These are phyloP conservation scores for Argentina silus DNA, from an alignment of 2,797 vertebrate genomes.

Conservation along the genomic window DNA sequence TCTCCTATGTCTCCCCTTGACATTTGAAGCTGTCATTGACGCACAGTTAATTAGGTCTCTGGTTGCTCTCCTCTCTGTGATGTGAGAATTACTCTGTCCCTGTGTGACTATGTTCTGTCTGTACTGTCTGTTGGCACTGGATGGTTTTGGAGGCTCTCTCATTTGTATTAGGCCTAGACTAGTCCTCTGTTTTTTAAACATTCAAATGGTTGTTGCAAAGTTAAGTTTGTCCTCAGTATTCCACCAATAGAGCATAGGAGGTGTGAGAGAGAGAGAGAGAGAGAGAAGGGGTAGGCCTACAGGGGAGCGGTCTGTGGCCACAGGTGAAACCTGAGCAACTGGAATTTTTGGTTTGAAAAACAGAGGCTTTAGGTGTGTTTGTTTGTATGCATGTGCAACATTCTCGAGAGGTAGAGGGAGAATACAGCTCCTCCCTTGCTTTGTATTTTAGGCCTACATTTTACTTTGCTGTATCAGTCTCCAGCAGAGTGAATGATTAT, in stretches of 20 bases:
- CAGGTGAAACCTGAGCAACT: conserved; percentile 35
- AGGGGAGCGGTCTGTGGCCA: conserved; percentile 7
- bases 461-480: conserved; percentile 38
- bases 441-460: conserved; percentile 25
- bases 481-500: conserved; percentile 52
- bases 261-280: too few relatives aligned
- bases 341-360: conserved; percentile 23
- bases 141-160: too few relatives aligned
- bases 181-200: too few relatives aligned
- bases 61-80: not conserved
- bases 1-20: conserved; percentile 1
- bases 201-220: too few relatives aligned
- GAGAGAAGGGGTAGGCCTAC: too few relatives aligned
- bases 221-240: not conserved
- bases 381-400: not conserved
- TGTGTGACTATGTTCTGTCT: too few relatives aligned
- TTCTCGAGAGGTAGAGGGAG: not conserved
- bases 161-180: too few relatives aligned
- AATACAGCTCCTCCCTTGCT: not conserved
- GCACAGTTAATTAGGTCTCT: conserved; percentile 7
- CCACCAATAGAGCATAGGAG: too few relatives aligned
- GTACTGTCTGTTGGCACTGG: too few relatives aligned
- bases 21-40: conserved; percentile 7
- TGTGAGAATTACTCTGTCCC: not conserved
- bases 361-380: not conserved